Evolutionary conservation across 2,888 invertebrate species (phyloP).

Genomic region (Leptinotarsa haldemani): DNA sequence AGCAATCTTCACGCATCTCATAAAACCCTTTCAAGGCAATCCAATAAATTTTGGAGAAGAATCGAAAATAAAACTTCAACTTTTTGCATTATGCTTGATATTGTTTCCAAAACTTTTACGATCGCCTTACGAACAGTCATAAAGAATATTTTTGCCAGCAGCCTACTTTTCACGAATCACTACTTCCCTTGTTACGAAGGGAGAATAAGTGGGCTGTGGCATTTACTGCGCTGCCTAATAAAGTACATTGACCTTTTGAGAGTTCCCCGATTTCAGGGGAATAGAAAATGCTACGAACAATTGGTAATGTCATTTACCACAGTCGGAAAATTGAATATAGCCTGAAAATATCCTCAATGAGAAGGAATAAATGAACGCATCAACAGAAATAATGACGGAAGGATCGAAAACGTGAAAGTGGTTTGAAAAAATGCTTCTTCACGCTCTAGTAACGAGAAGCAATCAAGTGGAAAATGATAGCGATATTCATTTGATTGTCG

Average conservation of each 20-base stretch:
- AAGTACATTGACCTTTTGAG: conserved; percentile 39
- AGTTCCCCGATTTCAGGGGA: conserved; percentile 26
- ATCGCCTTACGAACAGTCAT: conserved; percentile 37
- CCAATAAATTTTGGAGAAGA: conserved; percentile 32
- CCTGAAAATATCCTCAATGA: not conserved
- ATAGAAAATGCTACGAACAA: conserved; percentile 28
- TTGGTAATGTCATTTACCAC: conserved; percentile 27
- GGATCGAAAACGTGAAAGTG: not conserved
- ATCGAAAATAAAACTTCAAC: conserved; percentile 41
- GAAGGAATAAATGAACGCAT: not conserved
- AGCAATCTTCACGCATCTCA: conserved; percentile 15
- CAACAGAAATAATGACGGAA: conserved; percentile 6
- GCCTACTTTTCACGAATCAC: conserved; percentile 41
- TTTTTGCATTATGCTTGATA: conserved; percentile 41
- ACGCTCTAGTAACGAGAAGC: not conserved
- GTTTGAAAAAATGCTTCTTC: not conserved
- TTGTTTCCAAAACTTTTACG: conserved; percentile 43
- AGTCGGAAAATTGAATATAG: conserved; percentile 26
- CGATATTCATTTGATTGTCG: conserved; percentile 8
- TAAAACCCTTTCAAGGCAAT: conserved; percentile 36
- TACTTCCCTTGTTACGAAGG: conserved; percentile 32
- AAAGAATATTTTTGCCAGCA: conserved; percentile 38
- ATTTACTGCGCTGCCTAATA: conserved; percentile 40
- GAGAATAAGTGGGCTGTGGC: conserved; percentile 33
- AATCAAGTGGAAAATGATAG: not conserved